Conservation (phyloP, 2,888 invertebrate genomes). For the Mimas tiliae region DNA sequence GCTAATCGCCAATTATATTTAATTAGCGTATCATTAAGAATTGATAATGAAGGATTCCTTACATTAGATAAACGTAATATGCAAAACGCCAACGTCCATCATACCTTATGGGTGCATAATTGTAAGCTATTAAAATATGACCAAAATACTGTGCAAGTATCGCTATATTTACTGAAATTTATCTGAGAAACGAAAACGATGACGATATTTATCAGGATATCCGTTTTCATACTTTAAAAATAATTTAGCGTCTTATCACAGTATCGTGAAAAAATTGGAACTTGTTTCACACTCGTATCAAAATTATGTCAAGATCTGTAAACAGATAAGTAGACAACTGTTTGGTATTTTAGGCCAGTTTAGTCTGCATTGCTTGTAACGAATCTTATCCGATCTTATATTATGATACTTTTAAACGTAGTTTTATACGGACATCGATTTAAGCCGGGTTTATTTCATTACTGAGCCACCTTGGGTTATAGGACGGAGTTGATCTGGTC, state of each 20-base stretch:
- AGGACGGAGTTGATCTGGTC: too few species aligned
- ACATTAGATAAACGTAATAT: too few species aligned
- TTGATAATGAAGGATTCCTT: too few species aligned
- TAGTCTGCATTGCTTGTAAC: neutral
- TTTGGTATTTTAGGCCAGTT: slow-evolving; percentile 17
- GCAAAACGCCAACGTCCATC: too few species aligned
- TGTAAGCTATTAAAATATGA: too few species aligned
- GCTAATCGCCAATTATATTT: too few species aligned
- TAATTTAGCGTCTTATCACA: slow-evolving; percentile 19
- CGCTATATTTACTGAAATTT: too few species aligned
- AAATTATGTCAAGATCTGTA: slow-evolving; percentile 78
- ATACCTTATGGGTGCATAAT: too few species aligned
- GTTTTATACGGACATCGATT: neutral
- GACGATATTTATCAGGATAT: neutral
- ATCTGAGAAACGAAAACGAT: neutral
- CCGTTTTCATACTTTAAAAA: neutral
- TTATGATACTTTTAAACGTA: neutral
- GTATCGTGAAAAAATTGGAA: slow-evolving; percentile 14
- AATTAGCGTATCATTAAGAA: too few species aligned
- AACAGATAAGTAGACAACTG: slow-evolving; percentile 62
- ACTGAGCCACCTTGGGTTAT: neutral
- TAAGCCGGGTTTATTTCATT: neutral
- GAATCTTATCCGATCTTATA: neutral
- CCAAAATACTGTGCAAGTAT: neutral
- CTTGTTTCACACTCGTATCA: slow-evolving; percentile 50